Evolutionary conservation across 2,797 vertebrate species (phyloP), one percentile per base, ranked within the genome.

Genomic region (Anguilla obscura): DNA sequence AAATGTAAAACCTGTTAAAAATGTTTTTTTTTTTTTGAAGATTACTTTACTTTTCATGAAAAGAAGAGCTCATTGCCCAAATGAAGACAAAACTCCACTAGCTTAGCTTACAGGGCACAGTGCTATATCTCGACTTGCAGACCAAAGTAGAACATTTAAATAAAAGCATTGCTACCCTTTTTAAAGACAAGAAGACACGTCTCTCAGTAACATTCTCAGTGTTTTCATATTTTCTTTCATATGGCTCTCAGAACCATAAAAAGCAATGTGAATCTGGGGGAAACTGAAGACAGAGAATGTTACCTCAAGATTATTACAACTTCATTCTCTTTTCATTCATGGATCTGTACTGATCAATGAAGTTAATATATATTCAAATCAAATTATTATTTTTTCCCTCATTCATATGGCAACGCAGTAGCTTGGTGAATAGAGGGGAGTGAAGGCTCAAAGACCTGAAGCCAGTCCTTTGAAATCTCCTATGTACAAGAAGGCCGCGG

Each of bases 171-270:
- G 24, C 24, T 63, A 24, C 63, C 9, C 63, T 69, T 69, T 69
- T 24, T 69, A 24, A 27, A 69, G n/a, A 27, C 9, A n/a, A 66
- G 7, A 7, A 45, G 40, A 45, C 40, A 5, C 40, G 40, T 45
- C 40, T 45, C 40, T 45, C 40, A 45, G 40, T 45, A 36, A 74
- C 30, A 9, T 3, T 4, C 30, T 88, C 89, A 12, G 89, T 90
- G 45, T 83, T 88, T 76, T 88, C 40, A 27, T 85, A 5, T 58
- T 40, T 36, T 9, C 50, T 79, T 52, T 52, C 50, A 8, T 52
- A 27, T 87, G 69, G 36, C n/a, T 50, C 87, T 89, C 40, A 27
- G 14, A 76, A 69, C 40, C 10, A n/a, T 56, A n/a, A 69, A 83
- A 83, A 86, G 54, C 66, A 36, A 58, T 21, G 66, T 60, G 33